Evolutionary conservation across 2,888 invertebrate species (phyloP).

Genomic region (Mantis religiosa): DNA sequence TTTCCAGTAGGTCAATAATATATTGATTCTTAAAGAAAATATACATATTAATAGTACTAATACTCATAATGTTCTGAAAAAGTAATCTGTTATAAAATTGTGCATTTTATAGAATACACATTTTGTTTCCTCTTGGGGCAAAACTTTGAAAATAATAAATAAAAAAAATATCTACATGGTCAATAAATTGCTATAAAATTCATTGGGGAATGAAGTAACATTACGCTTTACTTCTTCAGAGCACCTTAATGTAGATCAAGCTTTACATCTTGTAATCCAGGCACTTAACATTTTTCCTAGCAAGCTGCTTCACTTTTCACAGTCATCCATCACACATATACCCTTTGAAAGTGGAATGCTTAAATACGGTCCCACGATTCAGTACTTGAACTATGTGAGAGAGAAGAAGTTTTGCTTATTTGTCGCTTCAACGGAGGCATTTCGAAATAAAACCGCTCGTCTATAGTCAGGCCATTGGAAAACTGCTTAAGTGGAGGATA

Average conservation of each 20-base stretch:
- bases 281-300: background rate
- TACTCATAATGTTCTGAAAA: background rate
- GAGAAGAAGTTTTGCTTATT: background rate
- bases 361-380: background rate
- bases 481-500: conserved; percentile 55
- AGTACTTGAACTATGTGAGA: background rate
- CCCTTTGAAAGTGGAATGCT: background rate
- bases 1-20: too few relatives aligned
- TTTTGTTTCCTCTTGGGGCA: background rate
- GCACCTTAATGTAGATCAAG: background rate
- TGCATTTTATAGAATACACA: background rate
- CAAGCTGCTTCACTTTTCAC: background rate
- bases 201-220: background rate
- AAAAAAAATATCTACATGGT: background rate
- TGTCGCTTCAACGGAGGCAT: conserved; percentile 41
- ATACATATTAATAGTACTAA: background rate
- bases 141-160: background rate
- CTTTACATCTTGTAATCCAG: background rate
- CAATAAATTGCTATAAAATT: background rate
- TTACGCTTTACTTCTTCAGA: background rate
- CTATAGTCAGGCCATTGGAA: conserved; percentile 39
- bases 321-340: background rate
- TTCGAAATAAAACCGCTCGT: conserved; percentile 51
- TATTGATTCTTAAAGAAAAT: background rate
- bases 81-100: background rate